Base-by-base conservation (phyloP, 2,888 invertebrate genomes). In the Anorthoa munda region DNA sequence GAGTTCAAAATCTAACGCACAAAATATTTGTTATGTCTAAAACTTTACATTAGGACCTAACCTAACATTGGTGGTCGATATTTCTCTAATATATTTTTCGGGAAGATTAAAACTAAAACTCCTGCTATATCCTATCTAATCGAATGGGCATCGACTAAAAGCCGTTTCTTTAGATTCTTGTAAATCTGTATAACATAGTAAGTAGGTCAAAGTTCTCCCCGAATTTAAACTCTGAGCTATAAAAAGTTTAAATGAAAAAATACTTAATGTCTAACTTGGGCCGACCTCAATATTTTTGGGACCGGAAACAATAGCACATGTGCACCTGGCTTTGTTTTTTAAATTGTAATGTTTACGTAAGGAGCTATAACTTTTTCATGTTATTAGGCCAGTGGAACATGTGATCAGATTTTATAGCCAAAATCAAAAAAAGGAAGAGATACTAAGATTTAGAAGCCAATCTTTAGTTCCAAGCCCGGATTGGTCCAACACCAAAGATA, bases 241-340 rank as follows among this genome's bases (percentile, higher is more conserved):
- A 53, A 72, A 72, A 80, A 80, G 53, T 66, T 74, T 51, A 48
- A 26, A 80, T 66, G 39, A 63, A 66, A 60, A 61, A 64, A 51
- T 58, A 39, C 50, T 55, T 61, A 73, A 17, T n/a, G 55, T 31
- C 15, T 5, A 63, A 48, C 61, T 66, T 76, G 13, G 23, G 46
- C 21, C 48, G 53, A 53, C 53, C 53, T 74, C 17, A 23, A 50
- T 73, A 46, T 66, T 66, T 65, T 74, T 12, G 26, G 21, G 56
- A 18, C 26, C 31, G 39, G 23, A 50, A 17, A 45, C 63, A 64
- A 17, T 46, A 51, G 21, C 17, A 77, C 26, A 74, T 53, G 74
- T 26, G 51, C 9, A 11, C 4, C 31, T 1, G 18, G 18, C 13
- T 4, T 75, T 77, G 46, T 75, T 75, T 61, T 58, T 39, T 21